Evolutionary conservation across 1,140 invertebrate genomes (phyloP), one percentile per base, ranked within the genome.

Genomic region (Drosophila saltans): DNA sequence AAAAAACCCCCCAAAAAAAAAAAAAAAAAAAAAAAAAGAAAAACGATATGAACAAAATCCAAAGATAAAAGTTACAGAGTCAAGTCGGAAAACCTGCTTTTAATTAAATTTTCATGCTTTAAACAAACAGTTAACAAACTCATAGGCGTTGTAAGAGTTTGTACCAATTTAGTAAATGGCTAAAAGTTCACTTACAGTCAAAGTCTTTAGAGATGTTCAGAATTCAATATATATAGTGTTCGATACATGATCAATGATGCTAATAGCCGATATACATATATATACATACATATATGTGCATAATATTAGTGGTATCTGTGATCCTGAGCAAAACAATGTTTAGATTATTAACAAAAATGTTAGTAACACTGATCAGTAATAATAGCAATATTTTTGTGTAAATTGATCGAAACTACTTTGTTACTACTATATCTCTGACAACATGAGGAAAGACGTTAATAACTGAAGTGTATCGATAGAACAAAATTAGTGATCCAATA

Each of bases 101-200:
- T 48, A 21, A 48, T 48, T 24, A 52, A 52, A 52, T 52, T 52
- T 52, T 10, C 21, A 10, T 52, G 45, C 45, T 52, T 52, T 52
- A 52, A 52, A 26, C n/a, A 52, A 52, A 52, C 45, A 26, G 45
- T 52, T 52, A 52, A 52, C 45, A 26, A 52, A 24, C 45, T 52
- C 45, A 24, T 52, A 52, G 45, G 24, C 45, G 45, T 52, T 52
- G 45, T 52, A 52, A 52, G 45, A 52, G 45, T 52, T 52, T 52
- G 45, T 52, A 52, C 21, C 45, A 26, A 52, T 52, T 52, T 52
- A 52, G 45, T 52, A 26, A 52, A 52, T 24, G 45, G 45, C 21
- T 26, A 52, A 52, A 52, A 52, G 45, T 52, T 52, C 45, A 52
- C 21, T 52, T 24, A 48, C 7, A 24, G 16, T 21, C 16, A 52